Percentiles rank a stretch among this genome's conserved stretches.
These are phyloP conservation scores for Ryuthela nishihirai DNA, from an alignment of 2,888 invertebrate genomes.

Conservation along the genomic window DNA sequence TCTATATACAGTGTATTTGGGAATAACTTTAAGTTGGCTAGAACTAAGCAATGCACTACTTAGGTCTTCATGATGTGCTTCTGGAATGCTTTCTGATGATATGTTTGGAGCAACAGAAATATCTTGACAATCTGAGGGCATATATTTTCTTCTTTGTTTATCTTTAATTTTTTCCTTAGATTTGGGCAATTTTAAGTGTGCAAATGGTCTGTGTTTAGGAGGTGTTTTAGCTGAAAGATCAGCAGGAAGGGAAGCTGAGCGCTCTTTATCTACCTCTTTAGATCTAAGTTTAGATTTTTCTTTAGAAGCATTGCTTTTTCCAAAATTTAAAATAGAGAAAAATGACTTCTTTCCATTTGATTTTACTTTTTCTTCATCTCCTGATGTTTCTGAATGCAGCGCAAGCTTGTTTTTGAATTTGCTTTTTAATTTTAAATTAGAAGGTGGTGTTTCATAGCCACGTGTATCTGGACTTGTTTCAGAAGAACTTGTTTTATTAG, in stretches of 20 bases:
- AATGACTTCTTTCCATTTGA: slow-evolving; percentile 40
- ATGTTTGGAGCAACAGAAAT: slow-evolving; percentile 6
- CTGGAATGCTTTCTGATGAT: slow-evolving; percentile 24
- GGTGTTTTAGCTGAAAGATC: slow-evolving; percentile 43
- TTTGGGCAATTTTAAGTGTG: slow-evolving; percentile 35
- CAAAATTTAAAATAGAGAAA: slow-evolving; percentile 41
- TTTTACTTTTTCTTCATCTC: slow-evolving; percentile 34
- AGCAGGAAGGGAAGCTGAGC: slow-evolving; percentile 43
- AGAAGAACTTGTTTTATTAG: slow-evolving; percentile 18
- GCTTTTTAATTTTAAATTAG: slow-evolving; percentile 10
- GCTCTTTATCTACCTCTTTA: slow-evolving; percentile 44
- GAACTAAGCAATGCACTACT: slow-evolving; percentile 6
- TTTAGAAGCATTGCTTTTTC: slow-evolving; percentile 44
- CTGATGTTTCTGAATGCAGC: slow-evolving; percentile 10
- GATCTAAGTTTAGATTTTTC: slow-evolving; percentile 42
- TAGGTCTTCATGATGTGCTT: slow-evolving; percentile 38
- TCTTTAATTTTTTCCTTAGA: slow-evolving; percentile 44
- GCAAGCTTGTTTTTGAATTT: slow-evolving; percentile 12
- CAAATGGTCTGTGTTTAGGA: slow-evolving; percentile 41
- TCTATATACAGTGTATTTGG: slow-evolving; percentile 33
- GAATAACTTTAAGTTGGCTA: slow-evolving; percentile 26
- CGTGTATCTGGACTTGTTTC: slow-evolving; percentile 35
- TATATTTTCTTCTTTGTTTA: slow-evolving; percentile 35
- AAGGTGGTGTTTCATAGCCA: slow-evolving; percentile 6
- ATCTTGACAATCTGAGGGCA: slow-evolving; percentile 12